phyloP scores from a whole-genome alignment of 2,113 vertebrate genomes.

The Actinemys pallida region DNA sequence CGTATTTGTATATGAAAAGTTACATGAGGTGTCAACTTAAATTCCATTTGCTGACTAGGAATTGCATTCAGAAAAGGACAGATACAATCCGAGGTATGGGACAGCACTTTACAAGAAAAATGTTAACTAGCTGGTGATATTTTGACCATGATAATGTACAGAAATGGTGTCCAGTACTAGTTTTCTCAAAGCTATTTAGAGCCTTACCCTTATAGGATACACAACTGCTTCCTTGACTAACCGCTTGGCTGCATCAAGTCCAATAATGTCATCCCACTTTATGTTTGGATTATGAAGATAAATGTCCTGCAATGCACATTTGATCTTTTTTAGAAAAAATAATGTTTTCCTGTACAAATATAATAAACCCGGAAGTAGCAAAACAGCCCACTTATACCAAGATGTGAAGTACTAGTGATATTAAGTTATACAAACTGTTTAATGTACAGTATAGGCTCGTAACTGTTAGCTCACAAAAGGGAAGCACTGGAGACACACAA shows the following conservation, averaged over 20 bases:
- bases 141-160: constrained; percentile 5
- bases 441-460: neutral
- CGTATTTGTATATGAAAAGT: neutral
- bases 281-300: constrained; percentile 94
- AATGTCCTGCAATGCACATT: constrained; percentile 86
- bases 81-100: neutral
- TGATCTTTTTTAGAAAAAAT: constrained; percentile 58
- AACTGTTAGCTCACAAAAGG: constrained; percentile 25
- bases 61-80: neutral
- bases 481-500: neutral
- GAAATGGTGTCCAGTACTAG: neutral
- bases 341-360: neutral
- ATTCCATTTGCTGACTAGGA: neutral
- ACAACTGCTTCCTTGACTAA: constrained; percentile 98
- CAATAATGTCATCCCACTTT: constrained; percentile 95
- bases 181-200: neutral
- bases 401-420: constrained; percentile 22
- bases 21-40: neutral
- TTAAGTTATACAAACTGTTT: neutral
- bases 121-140: neutral
- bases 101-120: neutral
- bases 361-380: constrained; percentile 23
- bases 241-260: constrained; percentile 94
- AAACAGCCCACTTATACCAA: neutral
- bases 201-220: constrained; percentile 92